A percentile compares a stretch with the other conserved stretches of the same genome.
Evolutionary conservation across 2,113 vertebrate genomes (phyloP).

Genomic region (human): DNA sequence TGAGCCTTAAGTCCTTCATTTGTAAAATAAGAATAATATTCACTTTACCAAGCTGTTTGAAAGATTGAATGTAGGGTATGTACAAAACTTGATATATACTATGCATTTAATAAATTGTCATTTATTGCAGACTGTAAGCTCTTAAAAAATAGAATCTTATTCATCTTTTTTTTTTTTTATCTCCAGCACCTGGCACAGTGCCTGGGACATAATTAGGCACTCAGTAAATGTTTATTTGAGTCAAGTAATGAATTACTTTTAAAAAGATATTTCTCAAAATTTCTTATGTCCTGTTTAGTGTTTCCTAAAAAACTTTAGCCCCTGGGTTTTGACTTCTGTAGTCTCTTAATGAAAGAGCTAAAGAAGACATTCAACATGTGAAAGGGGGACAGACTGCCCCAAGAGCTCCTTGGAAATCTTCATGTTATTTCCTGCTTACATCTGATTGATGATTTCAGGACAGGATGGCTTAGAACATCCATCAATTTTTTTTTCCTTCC

Average conservation of each 20-base stretch:
- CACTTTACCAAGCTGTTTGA: neutral
- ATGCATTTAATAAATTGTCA: neutral
- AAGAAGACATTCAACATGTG: neutral
- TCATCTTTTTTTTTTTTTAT: neutral
- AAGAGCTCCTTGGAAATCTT: neutral
- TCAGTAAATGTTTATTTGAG: conserved; percentile 59
- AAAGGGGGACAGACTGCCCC: neutral
- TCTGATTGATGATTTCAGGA: neutral
- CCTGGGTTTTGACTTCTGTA: neutral
- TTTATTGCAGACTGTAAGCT: neutral
- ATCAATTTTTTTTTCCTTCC: neutral
- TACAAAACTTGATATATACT: neutral
- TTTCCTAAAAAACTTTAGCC: neutral
- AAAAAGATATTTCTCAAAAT: conserved; percentile 38
- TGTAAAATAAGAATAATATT: neutral
- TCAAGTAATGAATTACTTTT: conserved; percentile 29
- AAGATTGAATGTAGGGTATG: neutral
- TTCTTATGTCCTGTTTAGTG: neutral
- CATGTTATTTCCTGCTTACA: neutral
- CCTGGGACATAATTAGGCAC: conserved; percentile 42
- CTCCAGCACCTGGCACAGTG: conserved; percentile 20
- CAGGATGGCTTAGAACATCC: neutral
- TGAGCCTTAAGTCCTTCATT: neutral
- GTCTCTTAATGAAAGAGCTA: neutral
- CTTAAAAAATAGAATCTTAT: neutral